phyloP scores from a whole-genome alignment of 2,797 vertebrate genomes.

The Poecile montanus region DNA sequence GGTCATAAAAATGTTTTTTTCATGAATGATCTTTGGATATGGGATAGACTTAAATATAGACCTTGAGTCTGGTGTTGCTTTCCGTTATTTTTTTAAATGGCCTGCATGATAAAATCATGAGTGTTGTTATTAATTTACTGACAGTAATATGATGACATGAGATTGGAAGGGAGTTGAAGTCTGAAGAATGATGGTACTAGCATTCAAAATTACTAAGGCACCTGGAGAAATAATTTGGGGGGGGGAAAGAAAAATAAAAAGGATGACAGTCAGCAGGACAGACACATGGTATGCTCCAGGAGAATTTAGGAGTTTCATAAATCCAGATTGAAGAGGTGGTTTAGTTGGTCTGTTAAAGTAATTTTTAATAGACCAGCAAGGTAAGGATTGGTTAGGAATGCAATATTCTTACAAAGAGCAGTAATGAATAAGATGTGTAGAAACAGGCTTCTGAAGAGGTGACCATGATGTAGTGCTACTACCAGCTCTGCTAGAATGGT shows the following conservation, averaged over 20 bases:
- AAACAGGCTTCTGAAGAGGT: neutral
- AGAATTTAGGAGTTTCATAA: neutral
- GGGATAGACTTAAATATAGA: neutral
- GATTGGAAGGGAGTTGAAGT: neutral
- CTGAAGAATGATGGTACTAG: neutral
- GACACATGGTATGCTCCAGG: neutral
- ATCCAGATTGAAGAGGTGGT: neutral
- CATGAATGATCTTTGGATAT: neutral
- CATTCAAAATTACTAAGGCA: neutral
- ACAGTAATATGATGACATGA: neutral
- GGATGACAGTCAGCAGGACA: neutral
- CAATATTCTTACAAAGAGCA: neutral
- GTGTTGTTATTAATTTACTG: neutral
- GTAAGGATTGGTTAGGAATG: neutral
- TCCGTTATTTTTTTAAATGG: neutral
- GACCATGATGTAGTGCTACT: neutral
- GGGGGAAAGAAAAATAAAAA: neutral
- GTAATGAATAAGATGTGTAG: neutral
- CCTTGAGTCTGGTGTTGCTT: neutral
- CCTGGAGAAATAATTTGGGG: neutral
- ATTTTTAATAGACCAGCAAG: neutral
- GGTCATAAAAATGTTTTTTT: neutral
- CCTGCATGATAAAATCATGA: neutral
- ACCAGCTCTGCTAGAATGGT: neutral
- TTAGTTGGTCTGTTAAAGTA: neutral